Conservation (phyloP, 2,797 vertebrate genomes). For the Sebastes umbrosus region DNA sequence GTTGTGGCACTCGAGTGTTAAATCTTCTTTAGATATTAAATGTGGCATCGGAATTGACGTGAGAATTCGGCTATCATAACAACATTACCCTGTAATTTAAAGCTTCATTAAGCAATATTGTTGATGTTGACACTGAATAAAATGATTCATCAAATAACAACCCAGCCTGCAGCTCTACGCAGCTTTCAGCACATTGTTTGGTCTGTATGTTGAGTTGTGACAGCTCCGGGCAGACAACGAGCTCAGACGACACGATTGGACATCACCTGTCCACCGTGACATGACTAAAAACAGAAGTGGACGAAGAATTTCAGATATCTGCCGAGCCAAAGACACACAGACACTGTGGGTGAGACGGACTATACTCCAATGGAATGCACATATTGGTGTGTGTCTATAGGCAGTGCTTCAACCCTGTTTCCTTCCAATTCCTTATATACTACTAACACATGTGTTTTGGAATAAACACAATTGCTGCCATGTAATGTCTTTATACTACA, state of each 20-base stretch:
- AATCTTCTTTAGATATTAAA: constrained; percentile 21
- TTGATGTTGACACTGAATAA: constrained; percentile 1
- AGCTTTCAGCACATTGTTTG: constrained; percentile 5
- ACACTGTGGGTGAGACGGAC: neutral
- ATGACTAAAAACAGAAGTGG: neutral
- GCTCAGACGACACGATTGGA: neutral
- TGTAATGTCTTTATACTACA: neutral
- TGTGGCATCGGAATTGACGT: neutral
- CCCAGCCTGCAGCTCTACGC: neutral
- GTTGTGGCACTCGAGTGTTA: constrained; percentile 3
- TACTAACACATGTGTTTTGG: neutral
- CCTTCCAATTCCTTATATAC: neutral
- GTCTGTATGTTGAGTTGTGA: neutral
- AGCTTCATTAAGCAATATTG: constrained; percentile 38
- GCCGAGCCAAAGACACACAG: neutral
- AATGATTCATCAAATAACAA: neutral
- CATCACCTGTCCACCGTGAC: neutral
- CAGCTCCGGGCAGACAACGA: neutral
- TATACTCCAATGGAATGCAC: neutral
- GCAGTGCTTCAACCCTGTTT: neutral
- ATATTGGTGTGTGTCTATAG: neutral
- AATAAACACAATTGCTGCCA: neutral
- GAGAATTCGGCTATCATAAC: neutral
- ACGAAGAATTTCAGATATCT: neutral
- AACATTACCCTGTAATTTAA: constrained; percentile 22